Base-by-base conservation (phyloP, 2,888 invertebrate species). In the Masnerella sp. region DNA sequence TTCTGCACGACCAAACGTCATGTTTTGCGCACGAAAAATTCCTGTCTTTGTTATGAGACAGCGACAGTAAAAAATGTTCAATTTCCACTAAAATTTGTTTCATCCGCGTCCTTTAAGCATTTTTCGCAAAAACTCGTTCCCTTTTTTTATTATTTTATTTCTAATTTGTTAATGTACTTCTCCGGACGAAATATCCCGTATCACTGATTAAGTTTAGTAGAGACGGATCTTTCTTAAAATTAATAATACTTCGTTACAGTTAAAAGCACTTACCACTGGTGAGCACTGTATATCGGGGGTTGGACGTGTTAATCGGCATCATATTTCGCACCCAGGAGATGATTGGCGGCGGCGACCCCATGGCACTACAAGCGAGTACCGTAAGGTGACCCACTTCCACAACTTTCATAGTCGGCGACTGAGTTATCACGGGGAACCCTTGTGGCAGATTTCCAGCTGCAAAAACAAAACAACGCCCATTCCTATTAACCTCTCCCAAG, bases 321-420 rank as follows among this genome's bases (percentile, higher is more conserved):
- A 94, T 93, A 89, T 98, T 96, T 88, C 96, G 94, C 78, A 98
- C 92, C 99, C 99, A 99, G 78, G 94, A 92, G 82, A 98, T 94
- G 81, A 91, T 91, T 8, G 94, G 94, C 25, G 93, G 89, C 2
- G 96, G 97, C 83, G 90, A 93, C 56, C 98, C 98, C 38, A 91
- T 91, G 30, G 97, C 98, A 74, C 94, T 92, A 89, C 99, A 99
- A 38, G 93, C 93, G 82, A 99, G 91, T 17, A 95, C 92, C 9
- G 97, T 95, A 40, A 93, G 95, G 88, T 96, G 95, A 12, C 97
- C 97, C 78, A 96, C 96, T 89, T 99, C 99, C 52, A 98, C 98
- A 56, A 97, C 98, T 89, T 97, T 96, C 65, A 96, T 94, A 73
- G 92, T 92, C 0, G 98, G 97, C 36, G 95, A 94, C 81, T 95